Conservation (phyloP, 2,888 invertebrate genomes). For the Zhengitettix transpicula region DNA sequence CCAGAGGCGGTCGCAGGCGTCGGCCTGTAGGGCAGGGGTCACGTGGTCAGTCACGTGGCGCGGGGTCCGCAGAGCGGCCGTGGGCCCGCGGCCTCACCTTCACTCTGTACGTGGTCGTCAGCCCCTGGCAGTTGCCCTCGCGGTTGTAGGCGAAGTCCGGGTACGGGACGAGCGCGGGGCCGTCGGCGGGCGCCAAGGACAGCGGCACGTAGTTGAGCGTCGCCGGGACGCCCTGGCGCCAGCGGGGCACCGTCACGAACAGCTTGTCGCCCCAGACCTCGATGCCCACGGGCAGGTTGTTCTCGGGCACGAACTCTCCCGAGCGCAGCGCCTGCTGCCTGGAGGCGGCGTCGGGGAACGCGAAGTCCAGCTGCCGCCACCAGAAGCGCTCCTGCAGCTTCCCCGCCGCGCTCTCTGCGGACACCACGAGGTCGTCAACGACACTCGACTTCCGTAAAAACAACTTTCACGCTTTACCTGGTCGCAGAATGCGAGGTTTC, state of each 20-base stretch:
- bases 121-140: constrained; percentile 58
- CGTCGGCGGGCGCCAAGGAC: constrained; percentile 32
- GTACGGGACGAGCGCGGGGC: constrained; percentile 60
- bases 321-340: constrained; percentile 44
- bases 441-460: too few relatives aligned
- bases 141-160: constrained; percentile 60
- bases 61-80: not conserved
- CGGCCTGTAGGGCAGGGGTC: constrained; percentile 27
- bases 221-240: constrained; percentile 62
- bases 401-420: too few relatives aligned
- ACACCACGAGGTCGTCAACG: too few relatives aligned
- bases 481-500: too few relatives aligned
- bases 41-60: not conserved
- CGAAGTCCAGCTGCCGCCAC: constrained; percentile 63
- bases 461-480: too few relatives aligned
- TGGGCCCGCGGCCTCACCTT: not conserved
- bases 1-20: constrained; percentile 66
- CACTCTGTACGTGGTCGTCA: constrained; percentile 51
- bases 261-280: constrained; percentile 65
- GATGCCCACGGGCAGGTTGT: constrained; percentile 65
- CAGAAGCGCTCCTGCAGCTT: constrained; percentile 49
- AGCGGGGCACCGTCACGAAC: constrained; percentile 69
- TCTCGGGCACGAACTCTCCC: constrained; percentile 54
- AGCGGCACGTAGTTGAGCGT: constrained; percentile 65
- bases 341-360: constrained; percentile 44